phyloP scores from a whole-genome alignment of 2,113 vertebrate species.

The Rostratula benghalensis region DNA sequence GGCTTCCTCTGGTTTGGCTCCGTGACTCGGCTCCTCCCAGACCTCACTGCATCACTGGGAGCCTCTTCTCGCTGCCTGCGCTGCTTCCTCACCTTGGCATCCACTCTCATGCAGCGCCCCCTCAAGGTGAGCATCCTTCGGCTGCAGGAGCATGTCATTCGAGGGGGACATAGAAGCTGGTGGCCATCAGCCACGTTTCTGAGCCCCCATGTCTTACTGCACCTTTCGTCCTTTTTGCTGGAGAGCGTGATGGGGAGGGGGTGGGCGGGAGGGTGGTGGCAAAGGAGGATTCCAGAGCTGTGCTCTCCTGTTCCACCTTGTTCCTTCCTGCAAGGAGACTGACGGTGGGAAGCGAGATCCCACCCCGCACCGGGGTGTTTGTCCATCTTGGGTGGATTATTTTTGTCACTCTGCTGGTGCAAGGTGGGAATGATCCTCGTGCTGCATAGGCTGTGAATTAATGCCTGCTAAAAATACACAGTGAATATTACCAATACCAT shows the following conservation, averaged over 20 bases:
- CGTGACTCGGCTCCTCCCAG: background rate
- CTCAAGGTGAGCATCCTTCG: rapidly evolving
- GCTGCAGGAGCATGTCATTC: background rate
- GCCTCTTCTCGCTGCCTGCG: background rate
- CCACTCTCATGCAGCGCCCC: background rate
- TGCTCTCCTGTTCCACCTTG: rapidly evolving
- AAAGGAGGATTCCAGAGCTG: background rate
- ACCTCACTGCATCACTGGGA: background rate
- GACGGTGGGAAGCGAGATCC: background rate
- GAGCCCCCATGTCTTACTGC: rapidly evolving
- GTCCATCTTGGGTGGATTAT: background rate
- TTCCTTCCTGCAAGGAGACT: background rate
- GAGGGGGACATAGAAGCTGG: background rate
- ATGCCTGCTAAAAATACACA: background rate
- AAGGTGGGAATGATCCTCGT: background rate
- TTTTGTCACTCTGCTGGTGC: background rate
- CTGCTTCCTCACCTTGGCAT: rapidly evolving
- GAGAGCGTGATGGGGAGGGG: background rate
- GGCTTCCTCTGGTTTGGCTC: background rate
- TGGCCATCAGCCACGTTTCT: background rate
- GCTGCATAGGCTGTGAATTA: background rate
- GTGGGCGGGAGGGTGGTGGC: background rate
- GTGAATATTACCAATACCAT: background rate
- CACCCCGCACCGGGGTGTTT: background rate
- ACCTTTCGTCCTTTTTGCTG: background rate